A percentile compares a stretch with the other conserved stretches of the same genome.
Conservation (phyloP, 1,140 invertebrate species). For the Heliconius congener region DNA sequence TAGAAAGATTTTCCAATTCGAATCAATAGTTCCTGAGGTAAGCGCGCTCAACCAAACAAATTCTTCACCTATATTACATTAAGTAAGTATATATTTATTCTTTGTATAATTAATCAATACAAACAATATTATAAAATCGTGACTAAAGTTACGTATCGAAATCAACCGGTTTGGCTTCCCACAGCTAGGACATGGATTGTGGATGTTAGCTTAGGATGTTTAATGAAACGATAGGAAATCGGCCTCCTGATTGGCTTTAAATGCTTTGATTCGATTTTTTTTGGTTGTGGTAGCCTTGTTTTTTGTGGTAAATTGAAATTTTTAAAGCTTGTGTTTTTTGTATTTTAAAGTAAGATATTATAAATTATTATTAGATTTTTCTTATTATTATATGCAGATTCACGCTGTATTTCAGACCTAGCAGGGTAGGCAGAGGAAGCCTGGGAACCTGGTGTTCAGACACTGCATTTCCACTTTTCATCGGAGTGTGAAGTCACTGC, state of each 20-base stretch:
- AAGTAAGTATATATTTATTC: too few relatives aligned
- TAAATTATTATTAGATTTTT: too few relatives aligned
- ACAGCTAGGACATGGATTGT: slow-evolving; percentile 34
- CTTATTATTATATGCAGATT: too few relatives aligned
- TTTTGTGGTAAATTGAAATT: background rate
- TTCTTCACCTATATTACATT: too few relatives aligned
- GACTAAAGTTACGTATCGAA: slow-evolving; percentile 29
- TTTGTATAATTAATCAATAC: background rate
- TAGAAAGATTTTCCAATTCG: too few relatives aligned
- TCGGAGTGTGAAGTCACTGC: too few relatives aligned
- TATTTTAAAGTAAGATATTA: background rate
- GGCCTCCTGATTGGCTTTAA: background rate
- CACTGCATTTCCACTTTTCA: too few relatives aligned
- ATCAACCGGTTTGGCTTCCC: slow-evolving; percentile 53
- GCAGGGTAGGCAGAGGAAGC: too few relatives aligned
- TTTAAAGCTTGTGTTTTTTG: background rate
- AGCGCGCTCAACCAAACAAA: too few relatives aligned
- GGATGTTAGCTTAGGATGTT: slow-evolving; percentile 46
- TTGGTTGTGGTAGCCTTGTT: background rate
- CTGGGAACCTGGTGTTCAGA: too few relatives aligned
- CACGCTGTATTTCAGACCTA: too few relatives aligned
- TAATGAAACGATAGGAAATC: slow-evolving; percentile 37
- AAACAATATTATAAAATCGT: slow-evolving; percentile 7
- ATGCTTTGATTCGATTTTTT: background rate
- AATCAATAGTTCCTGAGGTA: too few relatives aligned